Conservation (phyloP, 2,113 vertebrate species). For the Genyomyrus donnyi region DNA sequence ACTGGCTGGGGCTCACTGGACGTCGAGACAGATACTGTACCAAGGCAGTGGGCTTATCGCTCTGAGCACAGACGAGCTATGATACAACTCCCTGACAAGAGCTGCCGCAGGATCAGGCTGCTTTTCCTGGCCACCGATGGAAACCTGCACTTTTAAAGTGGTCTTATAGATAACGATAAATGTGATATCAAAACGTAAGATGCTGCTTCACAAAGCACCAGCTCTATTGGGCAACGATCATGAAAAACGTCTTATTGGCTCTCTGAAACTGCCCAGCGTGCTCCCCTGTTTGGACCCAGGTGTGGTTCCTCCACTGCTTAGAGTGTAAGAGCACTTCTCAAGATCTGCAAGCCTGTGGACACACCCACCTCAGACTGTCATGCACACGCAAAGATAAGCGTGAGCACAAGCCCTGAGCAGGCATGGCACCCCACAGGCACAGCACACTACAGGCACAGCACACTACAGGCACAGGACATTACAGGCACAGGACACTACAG, state of each 20-base stretch:
- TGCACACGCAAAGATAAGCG: not conserved
- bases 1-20: not conserved
- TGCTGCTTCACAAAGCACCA: not conserved
- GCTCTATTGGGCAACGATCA: not conserved
- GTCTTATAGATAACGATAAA: not conserved
- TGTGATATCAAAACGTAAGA: not conserved
- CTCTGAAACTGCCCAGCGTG: not conserved
- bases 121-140: not conserved
- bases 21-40: not conserved
- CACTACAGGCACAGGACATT: too few species aligned
- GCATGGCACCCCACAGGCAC: not conserved
- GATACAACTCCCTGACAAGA: not conserved
- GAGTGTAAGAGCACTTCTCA: not conserved
- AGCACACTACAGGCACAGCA: not conserved
- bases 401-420: not conserved
- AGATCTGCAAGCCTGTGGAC: not conserved
- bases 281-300: not conserved
- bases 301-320: not conserved
- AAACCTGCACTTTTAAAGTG: not conserved
- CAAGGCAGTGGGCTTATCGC: not conserved
- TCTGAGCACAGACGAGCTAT: not conserved
- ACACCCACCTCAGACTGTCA: not conserved
- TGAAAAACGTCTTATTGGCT: not conserved
- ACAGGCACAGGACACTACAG: not conserved
- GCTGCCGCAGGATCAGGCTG: not conserved